These are phyloP conservation scores for Rhineura floridana DNA, from an alignment of 2,113 vertebrate species.

Conservation along the genomic window DNA sequence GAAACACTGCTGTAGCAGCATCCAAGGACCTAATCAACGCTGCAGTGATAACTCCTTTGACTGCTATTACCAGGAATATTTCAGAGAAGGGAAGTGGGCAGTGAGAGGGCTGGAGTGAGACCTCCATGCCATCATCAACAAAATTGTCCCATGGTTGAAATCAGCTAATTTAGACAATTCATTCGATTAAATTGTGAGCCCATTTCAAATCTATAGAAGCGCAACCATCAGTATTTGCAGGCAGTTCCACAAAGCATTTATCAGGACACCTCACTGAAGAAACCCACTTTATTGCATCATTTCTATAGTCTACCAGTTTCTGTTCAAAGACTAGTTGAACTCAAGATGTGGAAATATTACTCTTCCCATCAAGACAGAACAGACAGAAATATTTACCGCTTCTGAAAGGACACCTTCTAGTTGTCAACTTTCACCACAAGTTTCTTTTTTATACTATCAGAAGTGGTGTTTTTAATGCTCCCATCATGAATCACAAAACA, in stretches of 20 bases:
- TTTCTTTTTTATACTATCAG: constrained; percentile 14
- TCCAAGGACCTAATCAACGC: neutral
- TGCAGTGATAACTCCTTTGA: neutral
- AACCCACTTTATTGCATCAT: neutral
- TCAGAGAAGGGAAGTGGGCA: neutral
- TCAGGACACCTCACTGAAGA: neutral
- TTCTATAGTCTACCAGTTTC: neutral
- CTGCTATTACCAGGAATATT: neutral
- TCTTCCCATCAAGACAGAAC: neutral
- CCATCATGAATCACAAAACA: constrained; percentile 5
- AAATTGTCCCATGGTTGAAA: too few relatives aligned
- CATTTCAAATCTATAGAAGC: neutral
- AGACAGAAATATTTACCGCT: constrained; percentile 21
- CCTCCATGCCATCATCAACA: neutral
- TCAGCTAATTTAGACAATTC: neutral
- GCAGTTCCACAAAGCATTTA: neutral
- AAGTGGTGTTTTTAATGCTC: constrained; percentile 8
- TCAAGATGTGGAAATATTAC: neutral
- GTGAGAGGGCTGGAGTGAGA: neutral
- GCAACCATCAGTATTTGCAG: neutral
- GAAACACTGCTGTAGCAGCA: neutral
- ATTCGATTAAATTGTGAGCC: neutral
- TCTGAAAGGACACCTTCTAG: constrained; percentile 19
- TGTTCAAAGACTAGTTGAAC: neutral
- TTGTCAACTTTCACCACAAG: constrained; percentile 14